Percentiles rank a stretch among this genome's conserved stretches.
phyloP scores from a whole-genome alignment of 2,113 vertebrate species.

The Albula goreensis region DNA sequence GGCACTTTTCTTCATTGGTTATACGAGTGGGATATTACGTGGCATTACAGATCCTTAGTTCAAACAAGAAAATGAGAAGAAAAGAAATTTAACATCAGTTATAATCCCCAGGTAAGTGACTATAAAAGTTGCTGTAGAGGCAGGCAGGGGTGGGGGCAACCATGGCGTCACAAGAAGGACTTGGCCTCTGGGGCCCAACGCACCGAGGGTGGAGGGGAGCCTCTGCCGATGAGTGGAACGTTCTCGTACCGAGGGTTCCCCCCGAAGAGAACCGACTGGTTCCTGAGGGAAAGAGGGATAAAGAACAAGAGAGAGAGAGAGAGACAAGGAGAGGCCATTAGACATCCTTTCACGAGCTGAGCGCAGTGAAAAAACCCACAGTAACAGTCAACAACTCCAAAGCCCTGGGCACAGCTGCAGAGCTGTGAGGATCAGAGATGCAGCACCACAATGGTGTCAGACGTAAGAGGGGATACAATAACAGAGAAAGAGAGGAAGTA shows the following conservation, averaged over 20 bases:
- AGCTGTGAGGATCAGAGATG: too few relatives aligned
- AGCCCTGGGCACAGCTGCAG: too few relatives aligned
- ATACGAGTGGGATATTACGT: neutral
- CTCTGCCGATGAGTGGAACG: constrained; percentile 91
- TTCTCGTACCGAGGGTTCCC: constrained; percentile 93
- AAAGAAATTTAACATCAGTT: neutral
- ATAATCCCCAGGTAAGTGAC: neutral
- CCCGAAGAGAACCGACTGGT: constrained; percentile 86
- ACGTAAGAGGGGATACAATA: too few relatives aligned
- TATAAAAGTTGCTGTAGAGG: neutral
- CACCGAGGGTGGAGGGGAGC: constrained; percentile 95
- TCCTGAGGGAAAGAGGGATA: constrained; percentile 67
- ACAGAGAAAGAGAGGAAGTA: neutral
- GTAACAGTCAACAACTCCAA: too few relatives aligned
- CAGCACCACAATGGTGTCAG: too few relatives aligned
- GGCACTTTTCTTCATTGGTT: neutral
- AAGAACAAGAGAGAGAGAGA: neutral
- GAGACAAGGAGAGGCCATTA: neutral
- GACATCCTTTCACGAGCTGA: too few relatives aligned
- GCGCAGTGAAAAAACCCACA: too few relatives aligned
- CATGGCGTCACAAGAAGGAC: constrained; percentile 49
- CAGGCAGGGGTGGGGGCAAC: neutral
- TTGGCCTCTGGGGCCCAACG: constrained; percentile 59
- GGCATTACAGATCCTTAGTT: too few relatives aligned
- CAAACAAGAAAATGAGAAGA: too few relatives aligned